Evolutionary conservation across 1,140 invertebrate species (phyloP).

Genomic region (Myzus persicae): DNA sequence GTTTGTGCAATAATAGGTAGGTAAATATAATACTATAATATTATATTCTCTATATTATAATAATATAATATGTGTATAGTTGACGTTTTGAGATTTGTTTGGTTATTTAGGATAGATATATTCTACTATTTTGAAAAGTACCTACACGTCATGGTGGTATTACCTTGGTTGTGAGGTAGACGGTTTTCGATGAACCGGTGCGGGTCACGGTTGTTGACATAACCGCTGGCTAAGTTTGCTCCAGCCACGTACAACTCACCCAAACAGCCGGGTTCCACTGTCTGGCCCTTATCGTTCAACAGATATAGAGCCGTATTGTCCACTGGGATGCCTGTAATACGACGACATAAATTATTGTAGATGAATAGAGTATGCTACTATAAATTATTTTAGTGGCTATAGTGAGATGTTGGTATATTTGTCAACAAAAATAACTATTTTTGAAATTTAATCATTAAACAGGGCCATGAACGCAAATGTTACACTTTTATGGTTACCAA

Average conservation of each 20-base stretch:
- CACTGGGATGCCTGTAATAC: constrained; percentile 71
- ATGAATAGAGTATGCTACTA: not conserved
- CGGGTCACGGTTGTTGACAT: constrained; percentile 76
- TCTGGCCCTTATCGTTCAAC: constrained; percentile 74
- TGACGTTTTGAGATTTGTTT: not conserved
- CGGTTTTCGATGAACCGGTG: constrained; percentile 79
- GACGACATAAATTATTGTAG: not conserved
- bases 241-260: constrained; percentile 84
- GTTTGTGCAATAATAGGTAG: not conserved
- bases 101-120: not conserved
- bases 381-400: not conserved
- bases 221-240: constrained; percentile 78
- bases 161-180: constrained; percentile 73
- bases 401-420: not conserved
- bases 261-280: constrained; percentile 73
- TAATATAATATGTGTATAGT: not conserved
- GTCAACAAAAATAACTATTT: not conserved
- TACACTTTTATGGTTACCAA: too few relatives aligned
- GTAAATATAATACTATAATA: not conserved
- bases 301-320: constrained; percentile 83
- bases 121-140: not conserved
- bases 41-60: not conserved
- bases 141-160: constrained; percentile 64
- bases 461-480: too few relatives aligned
- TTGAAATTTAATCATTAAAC: too few relatives aligned